These are phyloP conservation scores for Petaurus breviceps DNA, from an alignment of 2,113 vertebrate genomes.

Conservation along the genomic window DNA sequence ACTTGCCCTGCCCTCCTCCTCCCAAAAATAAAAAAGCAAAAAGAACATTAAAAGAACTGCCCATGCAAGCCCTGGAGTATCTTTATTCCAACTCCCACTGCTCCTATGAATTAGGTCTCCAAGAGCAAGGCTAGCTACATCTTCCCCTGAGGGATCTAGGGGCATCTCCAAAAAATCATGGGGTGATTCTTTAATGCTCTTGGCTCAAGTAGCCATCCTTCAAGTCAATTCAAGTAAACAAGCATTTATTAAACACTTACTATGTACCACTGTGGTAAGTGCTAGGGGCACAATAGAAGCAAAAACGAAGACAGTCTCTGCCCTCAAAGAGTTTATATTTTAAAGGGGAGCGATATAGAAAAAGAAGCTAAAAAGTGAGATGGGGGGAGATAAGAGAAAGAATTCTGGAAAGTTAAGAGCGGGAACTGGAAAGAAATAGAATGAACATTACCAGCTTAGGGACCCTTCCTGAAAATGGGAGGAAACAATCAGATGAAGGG, in stretches of 20 bases:
- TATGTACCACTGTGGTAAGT: not conserved
- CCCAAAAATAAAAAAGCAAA: not conserved
- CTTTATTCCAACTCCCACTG: not conserved
- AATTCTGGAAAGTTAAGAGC: not conserved
- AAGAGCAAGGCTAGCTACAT: not conserved
- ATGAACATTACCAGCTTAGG: not conserved
- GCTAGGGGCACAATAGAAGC: not conserved
- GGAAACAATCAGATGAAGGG: not conserved
- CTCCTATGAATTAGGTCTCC: not conserved
- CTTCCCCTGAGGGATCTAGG: not conserved
- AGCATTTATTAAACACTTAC: not conserved
- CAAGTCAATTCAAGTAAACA: not conserved
- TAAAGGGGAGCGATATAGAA: not conserved
- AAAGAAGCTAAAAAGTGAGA: not conserved
- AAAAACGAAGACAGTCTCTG: not conserved
- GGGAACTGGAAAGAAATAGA: not conserved
- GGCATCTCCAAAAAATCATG: not conserved
- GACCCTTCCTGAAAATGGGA: not conserved
- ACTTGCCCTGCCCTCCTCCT: no score
- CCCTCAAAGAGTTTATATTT: not conserved
- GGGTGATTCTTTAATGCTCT: not conserved
- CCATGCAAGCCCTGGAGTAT: not conserved
- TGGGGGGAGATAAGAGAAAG: not conserved
- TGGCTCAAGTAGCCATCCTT: not conserved
- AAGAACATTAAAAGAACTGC: not conserved